Conservation (phyloP, 2,113 vertebrate species). For the Egretta garzetta region DNA sequence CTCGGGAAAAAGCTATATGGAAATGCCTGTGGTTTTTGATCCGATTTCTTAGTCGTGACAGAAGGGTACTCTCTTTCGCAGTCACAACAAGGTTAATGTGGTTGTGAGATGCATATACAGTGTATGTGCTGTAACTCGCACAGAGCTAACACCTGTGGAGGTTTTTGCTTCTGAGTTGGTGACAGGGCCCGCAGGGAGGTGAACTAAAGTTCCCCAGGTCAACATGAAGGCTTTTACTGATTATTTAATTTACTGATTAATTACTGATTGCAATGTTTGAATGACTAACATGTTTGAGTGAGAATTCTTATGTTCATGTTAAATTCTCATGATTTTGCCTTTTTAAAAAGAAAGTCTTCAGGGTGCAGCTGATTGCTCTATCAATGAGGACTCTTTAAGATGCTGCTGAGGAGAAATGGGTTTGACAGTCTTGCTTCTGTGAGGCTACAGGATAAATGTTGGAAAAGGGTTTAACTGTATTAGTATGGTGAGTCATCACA, state of each 20-base stretch:
- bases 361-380: background rate
- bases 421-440: background rate
- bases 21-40: background rate
- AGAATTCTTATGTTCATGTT: background rate
- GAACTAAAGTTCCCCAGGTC: background rate
- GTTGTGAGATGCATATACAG: background rate
- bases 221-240: background rate
- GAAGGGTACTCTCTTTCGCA: background rate
- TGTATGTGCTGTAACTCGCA: background rate
- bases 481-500: background rate
- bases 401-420: background rate
- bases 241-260: background rate
- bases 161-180: background rate
- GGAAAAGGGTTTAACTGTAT: background rate
- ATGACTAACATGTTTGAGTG: background rate
- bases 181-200: background rate
- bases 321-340: background rate
- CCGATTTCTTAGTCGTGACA: background rate
- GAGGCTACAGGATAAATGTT: background rate
- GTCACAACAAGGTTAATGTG: background rate
- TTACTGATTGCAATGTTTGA: background rate
- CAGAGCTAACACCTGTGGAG: background rate
- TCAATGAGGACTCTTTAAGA: background rate
- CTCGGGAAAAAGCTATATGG: background rate
- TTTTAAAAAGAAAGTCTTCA: background rate